Evolutionary conservation across 2,888 invertebrate species (phyloP), one percentile per base, ranked within the genome.

Genomic region (Cerastoderma edule): DNA sequence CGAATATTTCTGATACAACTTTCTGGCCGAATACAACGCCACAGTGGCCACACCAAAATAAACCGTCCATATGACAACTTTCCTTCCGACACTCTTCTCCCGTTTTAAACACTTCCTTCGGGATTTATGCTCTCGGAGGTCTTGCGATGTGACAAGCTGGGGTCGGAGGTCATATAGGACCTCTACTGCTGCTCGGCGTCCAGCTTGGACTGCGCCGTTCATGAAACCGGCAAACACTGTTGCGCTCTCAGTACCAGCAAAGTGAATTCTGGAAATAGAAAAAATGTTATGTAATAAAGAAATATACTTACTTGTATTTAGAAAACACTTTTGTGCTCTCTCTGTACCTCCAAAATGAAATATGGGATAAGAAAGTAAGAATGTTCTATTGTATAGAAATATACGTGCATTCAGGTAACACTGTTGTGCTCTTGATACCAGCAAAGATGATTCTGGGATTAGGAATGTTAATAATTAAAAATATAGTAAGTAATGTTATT

Each of bases 221-320:
- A 92, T 89, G 75, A 89, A 92, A 16, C 92, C 92, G 78, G 89
- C 89, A 90, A 91, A 92, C 0, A 80, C 77, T 0, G 90, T 89
- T 24, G 92, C 91, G 13, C 91, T 89, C 78, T 92, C 92, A n/a
- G 91, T 91, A 8, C 92, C 92, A 73, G 92, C 92, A 88, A 92
- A 91, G 75, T 92, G 89, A 24, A 92, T 56, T 67, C 92, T 92
- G 72, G 1, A 78, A 60, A n/a, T n/a, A n/a, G n/a, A n/a, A n/a
- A n/a, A n/a, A n/a, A n/a, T n/a, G n/a, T n/a, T n/a, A n/a, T n/a
- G n/a, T n/a, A n/a, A n/a, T n/a, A n/a, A n/a, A n/a, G n/a, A n/a
- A n/a, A n/a, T n/a, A n/a, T n/a, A n/a, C n/a, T n/a, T n/a, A n/a
- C n/a, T n/a, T n/a, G n/a, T n/a, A n/a, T n/a, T n/a, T n/a, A n/a